A percentile compares a stretch with the other conserved stretches of the same genome.
Conservation (phyloP, 2,797 vertebrate species). For the Sebastes kiyomatsui region DNA sequence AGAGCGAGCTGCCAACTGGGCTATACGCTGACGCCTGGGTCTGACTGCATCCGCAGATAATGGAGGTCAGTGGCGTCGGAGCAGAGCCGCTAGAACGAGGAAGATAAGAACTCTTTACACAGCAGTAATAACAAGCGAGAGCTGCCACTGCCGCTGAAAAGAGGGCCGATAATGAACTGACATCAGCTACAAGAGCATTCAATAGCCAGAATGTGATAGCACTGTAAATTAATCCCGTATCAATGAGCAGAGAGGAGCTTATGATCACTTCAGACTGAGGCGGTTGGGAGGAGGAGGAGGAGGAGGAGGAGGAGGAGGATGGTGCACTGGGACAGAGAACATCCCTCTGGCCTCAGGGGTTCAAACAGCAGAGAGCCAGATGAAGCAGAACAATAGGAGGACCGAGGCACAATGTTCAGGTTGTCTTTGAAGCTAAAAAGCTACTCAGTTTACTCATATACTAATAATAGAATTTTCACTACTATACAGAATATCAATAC, state of each 20-base stretch:
- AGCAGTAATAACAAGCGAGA: conserved; percentile 46
- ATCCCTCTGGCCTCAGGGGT: conserved; percentile 54
- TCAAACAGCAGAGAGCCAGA: conserved; percentile 47
- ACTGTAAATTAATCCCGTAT: background rate
- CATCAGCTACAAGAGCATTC: conserved; percentile 4
- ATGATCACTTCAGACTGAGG: conserved; percentile 27
- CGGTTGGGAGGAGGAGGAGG: background rate
- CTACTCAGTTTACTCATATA: background rate
- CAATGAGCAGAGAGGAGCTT: conserved; percentile 28
- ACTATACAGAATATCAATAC: background rate
- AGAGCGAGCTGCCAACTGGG: conserved; percentile 51
- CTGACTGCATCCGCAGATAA: conserved; percentile 74
- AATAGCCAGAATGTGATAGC: background rate
- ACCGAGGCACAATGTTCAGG: conserved; percentile 25
- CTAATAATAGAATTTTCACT: background rate
- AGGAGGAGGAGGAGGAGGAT: background rate
- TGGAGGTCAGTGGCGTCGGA: conserved; percentile 58
- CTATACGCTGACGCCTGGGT: conserved; percentile 45
- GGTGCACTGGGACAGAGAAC: conserved; percentile 46
- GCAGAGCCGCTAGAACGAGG: conserved; percentile 54
- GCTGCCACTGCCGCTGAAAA: background rate
- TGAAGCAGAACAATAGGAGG: conserved; percentile 54
- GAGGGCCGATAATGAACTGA: background rate
- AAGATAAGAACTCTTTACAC: conserved; percentile 62
- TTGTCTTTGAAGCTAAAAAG: conserved; percentile 8